These are phyloP conservation scores for Cosmia trapezina DNA, from an alignment of 2,888 invertebrate genomes.

Conservation along the genomic window DNA sequence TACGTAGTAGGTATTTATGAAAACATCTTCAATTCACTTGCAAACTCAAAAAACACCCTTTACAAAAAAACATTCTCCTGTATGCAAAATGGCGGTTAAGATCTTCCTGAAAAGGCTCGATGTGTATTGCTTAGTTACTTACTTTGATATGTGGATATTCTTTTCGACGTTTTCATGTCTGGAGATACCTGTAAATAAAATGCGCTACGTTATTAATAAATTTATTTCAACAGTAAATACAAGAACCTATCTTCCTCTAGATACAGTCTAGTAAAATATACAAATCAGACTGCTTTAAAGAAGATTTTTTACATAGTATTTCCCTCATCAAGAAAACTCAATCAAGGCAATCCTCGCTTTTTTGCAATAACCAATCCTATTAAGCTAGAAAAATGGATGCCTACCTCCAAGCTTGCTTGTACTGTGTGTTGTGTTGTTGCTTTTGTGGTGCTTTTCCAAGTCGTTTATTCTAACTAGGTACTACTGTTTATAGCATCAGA, in stretches of 20 bases:
- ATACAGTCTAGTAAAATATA: not conserved
- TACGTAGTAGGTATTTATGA: no score
- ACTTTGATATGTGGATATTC: conserved; percentile 39
- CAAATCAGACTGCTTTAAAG: not conserved
- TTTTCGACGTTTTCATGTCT: not conserved
- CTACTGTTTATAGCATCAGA: not conserved
- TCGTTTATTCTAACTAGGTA: no score
- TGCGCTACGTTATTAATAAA: not conserved
- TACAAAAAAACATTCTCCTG: no score
- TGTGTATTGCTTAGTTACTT: conserved; percentile 17
- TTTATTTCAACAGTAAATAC: not conserved
- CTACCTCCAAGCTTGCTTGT: no score
- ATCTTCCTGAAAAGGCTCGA: no score
- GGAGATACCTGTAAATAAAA: conserved; percentile 37
- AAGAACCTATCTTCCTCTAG: not conserved
- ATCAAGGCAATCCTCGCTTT: not conserved
- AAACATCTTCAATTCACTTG: no score
- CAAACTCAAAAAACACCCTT: no score
- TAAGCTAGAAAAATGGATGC: not conserved
- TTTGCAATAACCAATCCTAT: not conserved
- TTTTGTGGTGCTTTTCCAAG: no score
- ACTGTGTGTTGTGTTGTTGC: no score
- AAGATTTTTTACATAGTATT: no score
- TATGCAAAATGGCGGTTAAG: no score
- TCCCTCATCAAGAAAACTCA: not conserved